Base-by-base conservation (phyloP, 1,140 invertebrate genomes). In the Berghia stephanieae region DNA sequence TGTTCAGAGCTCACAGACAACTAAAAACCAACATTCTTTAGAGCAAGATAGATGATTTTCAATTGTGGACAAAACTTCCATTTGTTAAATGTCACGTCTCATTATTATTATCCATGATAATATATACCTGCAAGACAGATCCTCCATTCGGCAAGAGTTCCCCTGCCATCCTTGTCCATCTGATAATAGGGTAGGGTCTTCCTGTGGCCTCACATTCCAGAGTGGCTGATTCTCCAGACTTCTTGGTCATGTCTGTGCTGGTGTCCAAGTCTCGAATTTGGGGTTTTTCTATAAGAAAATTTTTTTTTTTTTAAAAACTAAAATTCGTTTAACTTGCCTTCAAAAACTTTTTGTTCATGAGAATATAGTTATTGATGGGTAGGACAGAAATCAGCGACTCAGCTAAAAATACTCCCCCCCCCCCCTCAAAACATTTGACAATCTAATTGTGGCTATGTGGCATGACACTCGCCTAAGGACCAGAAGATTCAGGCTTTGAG, bases 141-240 rank as follows among this genome's bases (percentile, higher is more conserved):
- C 85, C 85, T 8, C 85, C 84, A 73, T 55, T 77, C 13, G 85
- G 84, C 38, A 86, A 57, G 0, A 83, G 77, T 36, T 82, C 84
- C 49, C 82, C 82, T 31, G 84, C 85, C 69, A 85, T 63, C 38
- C 81, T 78, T 36, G 78, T 76, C 85, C 85, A 86, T 57, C 79
- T 83, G 13, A 84, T 71, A 5, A 78, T 34, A 8, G 85, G 85
- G 13, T 49, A 67, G n/a, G 85, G 84, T n/a, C 80, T 69, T 1
- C 85, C 85, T 18, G 81, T 80, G 13, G 84, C 84, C 76, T 79
- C 78, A 72, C 85, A 86, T 21, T 77, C 55, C 68, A 86, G 57
- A 0, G 40, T 36, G 24, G 85, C 70, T 16, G 78, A 66, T 31
- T 83, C 80, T 5, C 82, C 84, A 49, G 75, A 77, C 13, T 78